These are phyloP conservation scores for Cygnus atratus DNA, from an alignment of 2,113 vertebrate genomes.

Conservation along the genomic window DNA sequence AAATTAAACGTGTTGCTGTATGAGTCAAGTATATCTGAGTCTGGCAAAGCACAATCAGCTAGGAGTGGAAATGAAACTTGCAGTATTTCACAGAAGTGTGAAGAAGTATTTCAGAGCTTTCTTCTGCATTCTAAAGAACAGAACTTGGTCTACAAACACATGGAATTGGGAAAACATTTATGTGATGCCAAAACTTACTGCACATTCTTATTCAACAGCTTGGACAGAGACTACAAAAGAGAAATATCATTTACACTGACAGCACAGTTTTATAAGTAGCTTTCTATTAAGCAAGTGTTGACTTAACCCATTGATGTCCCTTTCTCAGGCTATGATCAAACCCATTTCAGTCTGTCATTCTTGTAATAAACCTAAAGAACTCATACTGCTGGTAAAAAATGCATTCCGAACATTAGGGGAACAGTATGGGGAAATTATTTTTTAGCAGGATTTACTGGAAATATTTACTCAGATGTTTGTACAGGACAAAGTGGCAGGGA, in stretches of 20 bases:
- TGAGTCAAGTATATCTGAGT: neutral
- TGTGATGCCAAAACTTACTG: neutral
- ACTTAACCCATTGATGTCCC: neutral
- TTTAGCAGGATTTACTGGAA: neutral
- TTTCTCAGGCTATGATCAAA: neutral
- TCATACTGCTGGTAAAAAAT: neutral
- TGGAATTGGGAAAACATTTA: neutral
- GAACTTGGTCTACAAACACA: neutral
- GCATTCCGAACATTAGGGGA: neutral
- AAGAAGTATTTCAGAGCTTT: neutral
- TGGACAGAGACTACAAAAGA: neutral
- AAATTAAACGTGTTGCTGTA: neutral
- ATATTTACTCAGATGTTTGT: neutral
- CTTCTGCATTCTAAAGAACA: neutral
- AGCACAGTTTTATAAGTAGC: neutral
- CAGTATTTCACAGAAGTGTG: rapidly evolving
- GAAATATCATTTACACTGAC: constrained; percentile 16
- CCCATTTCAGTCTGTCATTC: neutral
- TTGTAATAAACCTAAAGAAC: neutral
- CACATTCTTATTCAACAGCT: neutral
- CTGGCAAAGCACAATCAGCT: neutral
- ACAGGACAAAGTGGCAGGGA: neutral
- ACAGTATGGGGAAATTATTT: neutral
- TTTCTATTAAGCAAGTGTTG: neutral
- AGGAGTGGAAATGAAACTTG: neutral